A percentile compares a stretch with the other conserved stretches of the same genome.
These are phyloP conservation scores for Drosophila asahinai DNA, from an alignment of 1,140 invertebrate genomes.

Conservation along the genomic window DNA sequence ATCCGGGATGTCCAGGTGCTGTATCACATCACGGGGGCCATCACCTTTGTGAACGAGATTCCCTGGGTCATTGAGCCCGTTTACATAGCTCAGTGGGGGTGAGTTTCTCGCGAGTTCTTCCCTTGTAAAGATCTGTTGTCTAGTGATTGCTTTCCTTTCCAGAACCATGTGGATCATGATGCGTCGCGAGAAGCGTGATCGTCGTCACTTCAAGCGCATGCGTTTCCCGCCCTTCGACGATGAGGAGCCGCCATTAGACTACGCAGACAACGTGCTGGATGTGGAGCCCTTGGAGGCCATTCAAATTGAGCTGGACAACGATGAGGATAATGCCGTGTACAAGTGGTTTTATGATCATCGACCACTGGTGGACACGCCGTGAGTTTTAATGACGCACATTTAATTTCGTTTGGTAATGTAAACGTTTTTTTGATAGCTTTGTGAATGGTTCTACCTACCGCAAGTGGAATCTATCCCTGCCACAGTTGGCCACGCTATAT, in stretches of 20 bases:
- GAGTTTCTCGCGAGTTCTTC: constrained; percentile 64
- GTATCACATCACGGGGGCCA: constrained; percentile 99
- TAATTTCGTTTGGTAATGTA: not conserved
- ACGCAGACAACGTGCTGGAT: constrained; percentile 99
- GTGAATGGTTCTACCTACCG: constrained; percentile 99
- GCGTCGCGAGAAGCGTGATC: constrained; percentile 98
- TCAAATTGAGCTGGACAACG: constrained; percentile 98
- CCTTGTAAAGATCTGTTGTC: not conserved
- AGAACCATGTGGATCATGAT: constrained; percentile 99
- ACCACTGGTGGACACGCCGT: constrained; percentile 95
- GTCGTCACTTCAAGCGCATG: constrained; percentile 99
- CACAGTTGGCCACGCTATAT: constrained; percentile 99
- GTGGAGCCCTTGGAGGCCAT: constrained; percentile 99
- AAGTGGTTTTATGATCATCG: constrained; percentile 99
- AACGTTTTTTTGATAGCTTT: constrained; percentile 86
- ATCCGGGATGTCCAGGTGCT: constrained; percentile 98
- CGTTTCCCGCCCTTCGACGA: constrained; percentile 99
- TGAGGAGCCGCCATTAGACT: constrained; percentile 99
- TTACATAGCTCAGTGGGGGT: constrained; percentile 99
- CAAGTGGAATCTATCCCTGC: constrained; percentile 97
- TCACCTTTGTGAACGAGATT: constrained; percentile 99
- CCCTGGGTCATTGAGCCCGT: constrained; percentile 99
- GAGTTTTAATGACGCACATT: constrained; percentile 59
- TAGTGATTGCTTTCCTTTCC: constrained; percentile 20
- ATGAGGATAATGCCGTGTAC: constrained; percentile 96